A percentile compares a stretch with the other conserved stretches of the same genome.
Evolutionary conservation across 2,113 vertebrate species (phyloP).

Genomic region (Myrmophylax atrothorax): DNA sequence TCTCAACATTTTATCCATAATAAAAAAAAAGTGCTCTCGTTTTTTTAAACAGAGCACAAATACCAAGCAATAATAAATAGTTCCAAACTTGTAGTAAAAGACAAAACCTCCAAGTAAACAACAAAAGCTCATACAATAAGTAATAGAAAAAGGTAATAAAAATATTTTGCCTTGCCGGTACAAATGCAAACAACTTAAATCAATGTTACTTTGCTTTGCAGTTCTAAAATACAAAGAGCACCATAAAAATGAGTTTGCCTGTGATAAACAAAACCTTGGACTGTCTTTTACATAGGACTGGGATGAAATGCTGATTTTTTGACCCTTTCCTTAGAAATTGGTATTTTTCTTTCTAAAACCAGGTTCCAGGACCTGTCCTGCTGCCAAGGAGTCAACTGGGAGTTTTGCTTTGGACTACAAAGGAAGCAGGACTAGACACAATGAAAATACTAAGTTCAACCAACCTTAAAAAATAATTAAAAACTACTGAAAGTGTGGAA

Average conservation of each 20-base stretch:
- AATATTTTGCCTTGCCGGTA: constrained; percentile 86
- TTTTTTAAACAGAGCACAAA: constrained; percentile 84
- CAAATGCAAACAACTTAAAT: constrained; percentile 85
- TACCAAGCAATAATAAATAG: constrained; percentile 91
- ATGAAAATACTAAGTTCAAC: constrained; percentile 42
- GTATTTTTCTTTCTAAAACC: constrained; percentile 5
- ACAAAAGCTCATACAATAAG: constrained; percentile 86
- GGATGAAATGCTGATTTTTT: constrained; percentile 73
- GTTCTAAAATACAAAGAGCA: constrained; percentile 83
- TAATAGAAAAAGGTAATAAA: constrained; percentile 90
- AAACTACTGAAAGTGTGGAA: constrained; percentile 42
- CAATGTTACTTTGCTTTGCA: constrained; percentile 79
- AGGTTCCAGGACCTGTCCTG: background rate
- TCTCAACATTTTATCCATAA: constrained; percentile 86
- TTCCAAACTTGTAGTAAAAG: constrained; percentile 88
- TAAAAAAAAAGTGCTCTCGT: constrained; percentile 80
- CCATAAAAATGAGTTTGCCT: constrained; percentile 80
- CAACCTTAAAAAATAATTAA: background rate
- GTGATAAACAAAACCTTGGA: constrained; percentile 71
- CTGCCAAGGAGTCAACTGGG: background rate
- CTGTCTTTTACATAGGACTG: constrained; percentile 68
- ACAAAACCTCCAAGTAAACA: constrained; percentile 87
- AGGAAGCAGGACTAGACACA: constrained; percentile 13
- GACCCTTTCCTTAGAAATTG: constrained; percentile 30
- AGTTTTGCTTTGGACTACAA: constrained; percentile 30